Conservation (phyloP, 2,113 vertebrate species). For the Odontophorus gujanensis region DNA sequence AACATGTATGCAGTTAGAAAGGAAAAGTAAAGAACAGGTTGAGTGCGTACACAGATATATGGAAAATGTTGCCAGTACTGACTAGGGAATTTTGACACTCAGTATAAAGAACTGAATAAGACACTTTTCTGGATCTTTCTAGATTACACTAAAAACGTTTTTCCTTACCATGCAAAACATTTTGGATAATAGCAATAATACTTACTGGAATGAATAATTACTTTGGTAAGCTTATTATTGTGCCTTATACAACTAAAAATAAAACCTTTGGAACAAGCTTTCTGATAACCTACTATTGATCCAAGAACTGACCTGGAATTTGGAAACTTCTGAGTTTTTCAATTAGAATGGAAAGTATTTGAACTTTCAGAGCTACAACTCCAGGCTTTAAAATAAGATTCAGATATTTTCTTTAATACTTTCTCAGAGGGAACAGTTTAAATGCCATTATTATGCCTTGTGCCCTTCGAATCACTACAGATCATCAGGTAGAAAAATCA, state of each 20-base stretch:
- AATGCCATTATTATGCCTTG: background rate
- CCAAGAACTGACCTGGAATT: background rate
- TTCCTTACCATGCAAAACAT: background rate
- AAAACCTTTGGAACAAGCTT: background rate
- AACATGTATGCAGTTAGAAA: accelerated
- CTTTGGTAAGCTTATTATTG: background rate
- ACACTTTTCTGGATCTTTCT: background rate
- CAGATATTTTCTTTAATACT: background rate
- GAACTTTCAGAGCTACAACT: background rate
- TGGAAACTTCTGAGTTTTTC: background rate
- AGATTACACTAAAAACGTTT: background rate
- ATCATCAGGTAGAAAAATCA: background rate
- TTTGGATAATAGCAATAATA: background rate
- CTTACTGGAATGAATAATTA: background rate
- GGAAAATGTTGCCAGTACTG: background rate
- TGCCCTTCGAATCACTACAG: background rate
- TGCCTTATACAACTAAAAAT: background rate
- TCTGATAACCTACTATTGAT: background rate
- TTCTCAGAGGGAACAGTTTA: background rate
- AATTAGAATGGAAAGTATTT: background rate
- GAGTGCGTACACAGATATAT: background rate
- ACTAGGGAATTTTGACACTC: background rate
- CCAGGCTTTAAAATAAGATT: background rate
- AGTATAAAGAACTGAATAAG: background rate
- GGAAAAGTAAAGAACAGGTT: background rate